phyloP scores from a whole-genome alignment of 2,888 invertebrate genomes.

The Eristalinus sepulchralis region DNA sequence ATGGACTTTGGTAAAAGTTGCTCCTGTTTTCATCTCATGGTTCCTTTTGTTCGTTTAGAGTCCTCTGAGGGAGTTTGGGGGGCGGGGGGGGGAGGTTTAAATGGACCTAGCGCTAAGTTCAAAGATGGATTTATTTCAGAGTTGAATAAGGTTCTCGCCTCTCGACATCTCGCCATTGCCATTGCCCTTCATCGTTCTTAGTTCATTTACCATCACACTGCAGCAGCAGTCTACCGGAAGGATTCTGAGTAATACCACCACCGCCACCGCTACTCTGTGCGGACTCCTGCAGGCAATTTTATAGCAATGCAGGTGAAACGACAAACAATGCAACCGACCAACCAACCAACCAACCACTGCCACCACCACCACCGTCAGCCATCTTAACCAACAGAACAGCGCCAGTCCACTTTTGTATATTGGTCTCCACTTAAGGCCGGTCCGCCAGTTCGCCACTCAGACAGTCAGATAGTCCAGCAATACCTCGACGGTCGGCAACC shows the following conservation, averaged over 20 bases:
- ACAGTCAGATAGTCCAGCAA: too few species aligned
- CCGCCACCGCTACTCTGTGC: too few species aligned
- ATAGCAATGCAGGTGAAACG: slow-evolving; percentile 69
- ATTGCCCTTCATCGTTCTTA: neutral
- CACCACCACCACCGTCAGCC: neutral
- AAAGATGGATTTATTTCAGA: slow-evolving; percentile 68
- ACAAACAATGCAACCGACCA: slow-evolving; percentile 59
- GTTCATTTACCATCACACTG: neutral
- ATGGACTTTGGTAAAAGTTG: slow-evolving; percentile 67
- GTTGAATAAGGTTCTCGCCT: slow-evolving; percentile 41
- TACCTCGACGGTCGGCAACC: neutral
- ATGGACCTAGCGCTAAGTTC: slow-evolving; percentile 64
- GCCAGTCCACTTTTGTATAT: neutral
- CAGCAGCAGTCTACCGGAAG: slow-evolving; percentile 5
- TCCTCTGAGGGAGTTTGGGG: neutral
- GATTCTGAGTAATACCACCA: slow-evolving; percentile 39
- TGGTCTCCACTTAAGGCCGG: neutral
- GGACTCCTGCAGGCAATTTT: slow-evolving; percentile 58
- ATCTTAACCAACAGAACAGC: neutral
- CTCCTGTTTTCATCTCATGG: slow-evolving; percentile 49
- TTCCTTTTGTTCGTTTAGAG: slow-evolving; percentile 28
- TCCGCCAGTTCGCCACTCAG: neutral
- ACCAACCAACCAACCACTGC: neutral
- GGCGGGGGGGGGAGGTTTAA: slow-evolving; percentile 10
- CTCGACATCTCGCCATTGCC: neutral